Conservation (phyloP, 1,140 invertebrate species). For the Dryas iulia region DNA sequence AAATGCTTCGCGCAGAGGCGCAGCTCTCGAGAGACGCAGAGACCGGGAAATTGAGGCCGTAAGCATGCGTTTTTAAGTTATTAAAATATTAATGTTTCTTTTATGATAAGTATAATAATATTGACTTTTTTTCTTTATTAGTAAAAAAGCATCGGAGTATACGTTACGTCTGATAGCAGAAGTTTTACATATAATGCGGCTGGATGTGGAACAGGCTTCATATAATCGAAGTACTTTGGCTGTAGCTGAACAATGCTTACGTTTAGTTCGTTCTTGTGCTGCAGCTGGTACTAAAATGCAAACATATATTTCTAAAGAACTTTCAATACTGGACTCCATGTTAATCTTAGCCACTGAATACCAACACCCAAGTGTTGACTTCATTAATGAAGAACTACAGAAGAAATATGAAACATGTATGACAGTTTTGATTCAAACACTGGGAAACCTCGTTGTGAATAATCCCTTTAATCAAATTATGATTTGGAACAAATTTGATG, state of each 20-base stretch:
- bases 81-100: not conserved
- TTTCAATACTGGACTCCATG: constrained; percentile 77
- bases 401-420: constrained; percentile 78
- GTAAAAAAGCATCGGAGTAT: constrained; percentile 79
- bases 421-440: constrained; percentile 73
- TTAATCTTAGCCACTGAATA: constrained; percentile 75
- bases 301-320: constrained; percentile 78
- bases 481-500: constrained; percentile 79
- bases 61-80: constrained; percentile 31
- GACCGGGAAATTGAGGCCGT: constrained; percentile 76
- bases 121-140: constrained; percentile 42
- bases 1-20: constrained; percentile 77
- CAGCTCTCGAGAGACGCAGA: constrained; percentile 76
- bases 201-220: constrained; percentile 74
- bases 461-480: constrained; percentile 80
- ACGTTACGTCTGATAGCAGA: constrained; percentile 76
- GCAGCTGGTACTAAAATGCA: constrained; percentile 79
- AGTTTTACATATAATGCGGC: constrained; percentile 76
- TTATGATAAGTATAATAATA: not conserved
- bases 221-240: constrained; percentile 74
- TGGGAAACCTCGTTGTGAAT: constrained; percentile 78
- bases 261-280: constrained; percentile 74
- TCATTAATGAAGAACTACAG: constrained; percentile 70
- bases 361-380: constrained; percentile 71
- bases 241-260: constrained; percentile 74